Base-by-base conservation (phyloP, 1,140 invertebrate species). In the Daktulosphaira vitifoliae region DNA sequence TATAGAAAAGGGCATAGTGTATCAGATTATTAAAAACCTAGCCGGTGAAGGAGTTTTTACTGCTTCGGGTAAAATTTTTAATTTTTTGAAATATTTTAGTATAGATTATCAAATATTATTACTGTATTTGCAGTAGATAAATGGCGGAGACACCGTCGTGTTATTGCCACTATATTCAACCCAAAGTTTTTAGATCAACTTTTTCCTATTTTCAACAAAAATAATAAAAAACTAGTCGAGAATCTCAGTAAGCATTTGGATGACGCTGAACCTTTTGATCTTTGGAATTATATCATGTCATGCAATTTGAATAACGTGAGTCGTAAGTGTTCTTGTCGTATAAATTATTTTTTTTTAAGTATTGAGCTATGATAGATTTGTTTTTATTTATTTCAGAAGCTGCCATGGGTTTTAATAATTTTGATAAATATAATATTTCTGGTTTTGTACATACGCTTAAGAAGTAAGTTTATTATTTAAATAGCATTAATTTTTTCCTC, bases 171-270 rank as follows among this genome's bases (percentile, higher is more conserved):
- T 13, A 83, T 87, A 0, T 91, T 91, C 71, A 88, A 90, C 72
- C 89, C 89, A 70, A 83, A 84, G 65, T 87, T 91, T 29, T 73
- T 91, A n/a, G 81, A 89, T 67, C 82, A 86, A 64, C 90, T 90
- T 70, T 68, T 89, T 2, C 79, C 81, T 2, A 79, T 89, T 1
- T 89, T 93, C 71, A 82, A 87, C 70, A 80, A 84, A 67, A 88
- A 92, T 69, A 78, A 82, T 8, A 74, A 80, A 5, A 78, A 85
- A 29, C 74, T 92, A 72, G 42, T 65, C 1, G 15, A 64, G 22
- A 68, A 37, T 1, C 22, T 68, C 3, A 46, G 33, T 6, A 1
- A 71, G 74, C 26, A 76, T 39, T 9, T 13, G 11, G 51, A 23
- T 13, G 49, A 26, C 72, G 1, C 44, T 16, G 46, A 66, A 25